Evolutionary conservation across 2,888 invertebrate species (phyloP), one percentile per base, ranked within the genome.

Genomic region (Bugulina stolonifera): DNA sequence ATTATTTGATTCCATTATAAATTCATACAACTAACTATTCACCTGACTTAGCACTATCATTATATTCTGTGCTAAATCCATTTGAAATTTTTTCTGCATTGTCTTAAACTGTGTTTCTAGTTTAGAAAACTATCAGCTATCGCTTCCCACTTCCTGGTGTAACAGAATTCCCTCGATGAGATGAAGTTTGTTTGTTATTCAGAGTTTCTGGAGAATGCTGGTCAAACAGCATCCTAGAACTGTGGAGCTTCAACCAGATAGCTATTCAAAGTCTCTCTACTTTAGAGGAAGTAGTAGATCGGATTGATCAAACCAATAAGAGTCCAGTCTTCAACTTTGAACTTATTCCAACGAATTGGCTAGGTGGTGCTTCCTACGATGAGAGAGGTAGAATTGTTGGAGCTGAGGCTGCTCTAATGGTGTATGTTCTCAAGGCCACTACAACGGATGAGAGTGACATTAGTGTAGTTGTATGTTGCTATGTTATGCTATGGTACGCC

Each of bases 171-270:
- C n/a, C n/a, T n/a, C n/a, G n/a, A n/a, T n/a, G n/a, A n/a, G n/a
- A n/a, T n/a, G n/a, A n/a, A 10, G 5, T 5, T 43, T 43, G 5
- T 5, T 43, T 43, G 43, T 43, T 52, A 69, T 72, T 0, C 73
- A 80, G 80, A 69, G 72, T 76, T 10, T 78, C 78, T 14, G 73
- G 76, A 1, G 71, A 75, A 34, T 80, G 80, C 71, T 73, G 77
- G 71, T 77, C 78, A 1, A 77, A 76, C 74, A 79, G 78, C 72
- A 73, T 80, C 3, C 72, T 81, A 57, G 79, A 81, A 74, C 54
- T 81, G 34, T 81, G 80, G 80, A 73, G 74, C 14, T 80, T 77
- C 73, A 74, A 80, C 73, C 76, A 77, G 69, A 70, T 77, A 22
- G 73, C 75, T 18, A 80, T 81, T 22, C 69, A 74, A 29, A 73